Evolutionary conservation across 2,888 invertebrate genomes (phyloP).

Genomic region (Boloria euphrosyne): DNA sequence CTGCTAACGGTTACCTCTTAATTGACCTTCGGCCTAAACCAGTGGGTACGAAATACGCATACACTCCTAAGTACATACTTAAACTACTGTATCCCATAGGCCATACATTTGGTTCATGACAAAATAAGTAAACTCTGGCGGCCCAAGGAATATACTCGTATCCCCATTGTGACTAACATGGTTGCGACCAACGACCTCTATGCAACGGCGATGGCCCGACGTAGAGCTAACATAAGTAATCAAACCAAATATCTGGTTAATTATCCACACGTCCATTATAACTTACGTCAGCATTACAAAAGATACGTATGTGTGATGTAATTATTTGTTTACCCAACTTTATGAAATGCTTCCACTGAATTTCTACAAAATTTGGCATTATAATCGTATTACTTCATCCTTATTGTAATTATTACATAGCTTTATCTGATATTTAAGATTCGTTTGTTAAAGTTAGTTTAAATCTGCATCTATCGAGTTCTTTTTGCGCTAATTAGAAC

Average conservation of each 20-base stretch:
- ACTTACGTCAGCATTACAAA: conserved; percentile 47
- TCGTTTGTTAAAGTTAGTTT: neutral
- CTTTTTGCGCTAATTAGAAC: conserved; percentile 14
- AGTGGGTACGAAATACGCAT: no score
- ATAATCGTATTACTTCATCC: conserved; percentile 33
- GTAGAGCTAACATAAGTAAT: conserved; percentile 17
- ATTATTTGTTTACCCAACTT: conserved; percentile 39
- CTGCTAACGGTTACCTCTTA: no score
- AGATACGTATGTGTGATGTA: conserved; percentile 37
- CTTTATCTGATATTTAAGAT: conserved; percentile 8
- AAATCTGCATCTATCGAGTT: conserved; percentile 11
- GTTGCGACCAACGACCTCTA: conserved; percentile 13
- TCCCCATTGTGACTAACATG: neutral
- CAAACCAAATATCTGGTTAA: conserved; percentile 48
- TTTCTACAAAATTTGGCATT: conserved; percentile 31
- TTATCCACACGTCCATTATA: conserved; percentile 42
- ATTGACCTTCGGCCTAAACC: no score
- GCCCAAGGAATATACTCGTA: no score
- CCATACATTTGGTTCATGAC: no score
- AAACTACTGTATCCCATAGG: no score
- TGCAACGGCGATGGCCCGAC: neutral
- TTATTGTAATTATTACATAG: conserved; percentile 19
- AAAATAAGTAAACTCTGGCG: no score
- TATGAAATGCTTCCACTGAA: conserved; percentile 28
- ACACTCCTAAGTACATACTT: no score